A percentile compares a stretch with the other conserved stretches of the same genome.
Conservation (phyloP, 2,113 vertebrate genomes). For the Orcinus orca region DNA sequence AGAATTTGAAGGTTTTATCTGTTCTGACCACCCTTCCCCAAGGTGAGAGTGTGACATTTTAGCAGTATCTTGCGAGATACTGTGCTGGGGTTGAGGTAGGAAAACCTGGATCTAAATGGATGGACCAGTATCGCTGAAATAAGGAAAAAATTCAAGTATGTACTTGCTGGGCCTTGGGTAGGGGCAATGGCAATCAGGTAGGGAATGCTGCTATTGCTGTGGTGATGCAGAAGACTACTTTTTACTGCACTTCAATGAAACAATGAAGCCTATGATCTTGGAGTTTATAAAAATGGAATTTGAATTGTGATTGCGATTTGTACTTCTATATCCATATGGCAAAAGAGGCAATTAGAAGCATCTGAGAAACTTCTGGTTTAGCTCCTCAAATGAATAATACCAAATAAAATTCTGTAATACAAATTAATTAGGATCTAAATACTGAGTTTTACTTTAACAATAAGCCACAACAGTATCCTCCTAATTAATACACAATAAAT, state of each 20-base stretch:
- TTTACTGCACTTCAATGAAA: not conserved
- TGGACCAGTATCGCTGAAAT: not conserved
- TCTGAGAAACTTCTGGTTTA: not conserved
- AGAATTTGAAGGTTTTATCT: not conserved
- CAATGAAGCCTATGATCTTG: not conserved
- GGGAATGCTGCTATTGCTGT: too few relatives aligned
- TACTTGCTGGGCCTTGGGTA: not conserved
- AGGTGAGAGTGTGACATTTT: not conserved
- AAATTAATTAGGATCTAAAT: conserved; percentile 46
- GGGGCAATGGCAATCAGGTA: not conserved
- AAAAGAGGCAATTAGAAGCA: not conserved
- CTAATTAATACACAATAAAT: not conserved
- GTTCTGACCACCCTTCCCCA: not conserved
- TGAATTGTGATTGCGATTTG: not conserved
- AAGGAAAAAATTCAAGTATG: not conserved
- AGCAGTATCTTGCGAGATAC: not conserved
- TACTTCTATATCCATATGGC: not conserved
- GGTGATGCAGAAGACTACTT: not conserved
- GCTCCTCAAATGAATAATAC: not conserved
- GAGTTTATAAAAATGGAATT: not conserved
- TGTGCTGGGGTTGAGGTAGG: not conserved
- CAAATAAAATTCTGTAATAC: not conserved
- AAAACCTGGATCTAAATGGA: not conserved
- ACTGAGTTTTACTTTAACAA: conserved; percentile 1
- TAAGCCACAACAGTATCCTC: not conserved